Percentiles rank a stretch among this genome's conserved stretches.
Evolutionary conservation across 2,797 vertebrate species (phyloP).

Genomic region (Ctenosaura bakeri): DNA sequence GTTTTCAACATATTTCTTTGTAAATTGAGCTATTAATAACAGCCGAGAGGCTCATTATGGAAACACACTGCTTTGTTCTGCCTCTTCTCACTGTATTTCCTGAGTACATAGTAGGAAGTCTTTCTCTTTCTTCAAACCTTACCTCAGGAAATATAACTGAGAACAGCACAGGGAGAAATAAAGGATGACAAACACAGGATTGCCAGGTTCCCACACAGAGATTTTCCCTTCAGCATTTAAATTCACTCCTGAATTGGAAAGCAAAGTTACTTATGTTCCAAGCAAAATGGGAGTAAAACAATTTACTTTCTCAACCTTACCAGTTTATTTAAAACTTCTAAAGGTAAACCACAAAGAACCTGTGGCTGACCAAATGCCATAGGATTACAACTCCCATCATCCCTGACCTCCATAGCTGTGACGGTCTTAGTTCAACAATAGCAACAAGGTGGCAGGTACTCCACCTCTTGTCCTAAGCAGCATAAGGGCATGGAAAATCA

Average conservation of each 20-base stretch:
- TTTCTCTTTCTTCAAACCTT: background rate
- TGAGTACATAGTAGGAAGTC: constrained; percentile 29
- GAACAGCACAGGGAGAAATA: background rate
- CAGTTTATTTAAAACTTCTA: constrained; percentile 18
- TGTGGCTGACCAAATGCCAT: background rate
- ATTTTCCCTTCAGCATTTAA: background rate
- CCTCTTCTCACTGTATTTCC: constrained; percentile 20
- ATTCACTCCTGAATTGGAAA: background rate
- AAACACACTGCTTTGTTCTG: constrained; percentile 35
- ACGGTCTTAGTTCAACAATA: background rate
- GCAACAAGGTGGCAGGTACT: background rate
- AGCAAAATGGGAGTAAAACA: constrained; percentile 27
- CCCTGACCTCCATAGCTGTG: background rate
- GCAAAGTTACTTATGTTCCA: background rate
- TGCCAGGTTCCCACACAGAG: background rate
- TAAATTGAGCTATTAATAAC: constrained; percentile 56
- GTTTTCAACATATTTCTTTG: constrained; percentile 59
- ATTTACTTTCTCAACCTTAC: constrained; percentile 14
- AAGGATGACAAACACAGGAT: background rate
- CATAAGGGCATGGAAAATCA: background rate
- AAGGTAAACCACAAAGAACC: background rate
- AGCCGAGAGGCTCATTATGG: constrained; percentile 53
- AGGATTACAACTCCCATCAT: background rate
- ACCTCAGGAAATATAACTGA: background rate
- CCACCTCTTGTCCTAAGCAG: background rate